A percentile compares a stretch with the other conserved stretches of the same genome.
Conservation (phyloP, 2,113 vertebrate species). For the Melospiza melodia region DNA sequence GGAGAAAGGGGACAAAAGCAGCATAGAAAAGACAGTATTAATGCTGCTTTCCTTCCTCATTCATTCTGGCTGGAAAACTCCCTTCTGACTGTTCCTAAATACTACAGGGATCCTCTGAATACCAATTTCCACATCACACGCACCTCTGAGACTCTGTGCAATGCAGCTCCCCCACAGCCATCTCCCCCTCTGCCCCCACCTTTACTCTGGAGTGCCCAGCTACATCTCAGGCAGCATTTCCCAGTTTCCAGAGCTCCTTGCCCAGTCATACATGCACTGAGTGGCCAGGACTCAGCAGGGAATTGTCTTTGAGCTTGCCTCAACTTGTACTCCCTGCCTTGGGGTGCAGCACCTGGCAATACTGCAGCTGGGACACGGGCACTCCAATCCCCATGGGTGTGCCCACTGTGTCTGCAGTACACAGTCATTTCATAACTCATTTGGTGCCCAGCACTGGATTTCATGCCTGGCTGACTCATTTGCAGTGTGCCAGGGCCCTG, state of each 20-base stretch:
- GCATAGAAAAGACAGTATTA: rapidly evolving
- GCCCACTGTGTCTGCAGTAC: background rate
- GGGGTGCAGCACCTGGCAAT: background rate
- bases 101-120: background rate
- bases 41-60: background rate
- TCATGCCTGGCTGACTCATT: background rate
- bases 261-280: background rate
- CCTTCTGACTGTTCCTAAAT: background rate
- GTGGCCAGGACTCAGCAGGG: background rate
- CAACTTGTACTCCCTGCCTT: background rate
- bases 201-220: background rate
- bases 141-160: background rate
- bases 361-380: background rate
- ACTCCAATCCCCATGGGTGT: rapidly evolving
- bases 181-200: background rate
- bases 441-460: background rate
- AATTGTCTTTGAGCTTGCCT: background rate
- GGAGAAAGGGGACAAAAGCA: background rate
- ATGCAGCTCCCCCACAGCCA: rapidly evolving
- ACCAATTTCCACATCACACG: rapidly evolving
- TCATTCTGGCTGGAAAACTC: background rate
- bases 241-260: background rate
- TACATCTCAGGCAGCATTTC: background rate
- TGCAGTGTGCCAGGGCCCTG: background rate
- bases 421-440: background rate